A percentile compares a stretch with the other conserved stretches of the same genome.
Evolutionary conservation across 2,797 vertebrate species (phyloP).

Genomic region (Anniella stebbinsi): DNA sequence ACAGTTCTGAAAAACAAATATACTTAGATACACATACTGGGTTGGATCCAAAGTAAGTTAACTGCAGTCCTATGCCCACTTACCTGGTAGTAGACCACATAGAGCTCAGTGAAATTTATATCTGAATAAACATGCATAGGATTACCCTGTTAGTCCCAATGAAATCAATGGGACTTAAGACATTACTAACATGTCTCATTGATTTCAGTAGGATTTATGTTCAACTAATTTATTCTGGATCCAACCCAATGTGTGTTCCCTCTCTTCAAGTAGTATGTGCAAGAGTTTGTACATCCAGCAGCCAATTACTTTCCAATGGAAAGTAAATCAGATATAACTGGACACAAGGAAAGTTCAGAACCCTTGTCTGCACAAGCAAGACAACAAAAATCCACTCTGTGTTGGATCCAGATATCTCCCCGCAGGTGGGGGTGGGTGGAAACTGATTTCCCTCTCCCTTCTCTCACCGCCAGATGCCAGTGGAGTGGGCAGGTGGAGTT

Average conservation of each 20-base stretch:
- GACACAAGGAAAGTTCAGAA: not conserved
- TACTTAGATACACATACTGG: no score
- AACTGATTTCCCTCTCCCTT: not conserved
- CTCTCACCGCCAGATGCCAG: not conserved
- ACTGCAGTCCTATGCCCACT: no score
- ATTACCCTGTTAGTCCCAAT: no score
- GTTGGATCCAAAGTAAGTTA: not conserved
- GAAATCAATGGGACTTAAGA: no score
- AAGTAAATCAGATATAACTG: not conserved
- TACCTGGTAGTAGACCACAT: no score
- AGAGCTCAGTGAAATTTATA: no score
- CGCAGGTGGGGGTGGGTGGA: not conserved
- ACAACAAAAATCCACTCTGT: not conserved
- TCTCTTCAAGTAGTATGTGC: not conserved
- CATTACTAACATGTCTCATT: no score
- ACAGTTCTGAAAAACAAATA: not conserved
- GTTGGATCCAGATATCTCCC: not conserved
- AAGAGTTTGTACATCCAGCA: not conserved
- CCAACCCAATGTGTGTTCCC: not conserved
- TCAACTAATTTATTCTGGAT: no score
- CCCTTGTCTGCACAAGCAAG: not conserved
- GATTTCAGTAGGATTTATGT: no score
- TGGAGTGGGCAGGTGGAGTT: not conserved
- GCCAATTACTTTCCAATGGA: no score
- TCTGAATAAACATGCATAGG: no score